phyloP scores from a whole-genome alignment of 1,140 invertebrate species.

The Brachionus sp. region DNA sequence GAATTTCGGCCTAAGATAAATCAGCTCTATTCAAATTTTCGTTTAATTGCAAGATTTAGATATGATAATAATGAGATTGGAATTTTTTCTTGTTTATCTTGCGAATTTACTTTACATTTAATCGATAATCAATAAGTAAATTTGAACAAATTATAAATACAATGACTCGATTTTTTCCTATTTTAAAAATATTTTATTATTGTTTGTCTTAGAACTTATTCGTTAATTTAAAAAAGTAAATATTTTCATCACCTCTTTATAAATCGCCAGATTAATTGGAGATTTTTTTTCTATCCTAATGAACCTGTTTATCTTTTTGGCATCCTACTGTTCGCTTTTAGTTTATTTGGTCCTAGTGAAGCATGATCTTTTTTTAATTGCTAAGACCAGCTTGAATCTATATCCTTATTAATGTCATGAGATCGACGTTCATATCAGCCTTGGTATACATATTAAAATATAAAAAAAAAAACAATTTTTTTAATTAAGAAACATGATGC shows the following conservation, averaged over 20 bases:
- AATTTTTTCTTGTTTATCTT: slow-evolving; percentile 12
- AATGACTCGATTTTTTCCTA: background rate
- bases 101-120: background rate
- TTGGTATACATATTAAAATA: background rate
- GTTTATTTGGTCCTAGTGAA: background rate
- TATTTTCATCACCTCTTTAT: background rate
- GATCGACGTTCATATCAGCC: background rate
- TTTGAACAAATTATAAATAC: background rate
- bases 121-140: slow-evolving; percentile 33
- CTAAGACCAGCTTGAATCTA: slow-evolving; percentile 5
- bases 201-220: background rate
- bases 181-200: background rate
- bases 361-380: slow-evolving; percentile 3
- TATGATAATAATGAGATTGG: background rate
- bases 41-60: slow-evolving; percentile 19
- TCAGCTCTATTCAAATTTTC: background rate
- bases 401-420: background rate
- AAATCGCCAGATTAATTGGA: background rate
- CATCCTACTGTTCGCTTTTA: background rate
- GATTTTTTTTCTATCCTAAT: background rate
- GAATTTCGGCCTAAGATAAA: slow-evolving; percentile 10
- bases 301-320: background rate
- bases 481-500: background rate
- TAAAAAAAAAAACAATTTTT: background rate
- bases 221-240: background rate